Conservation (phyloP, 2,113 vertebrate genomes). For the Diphyllodes magnificus region DNA sequence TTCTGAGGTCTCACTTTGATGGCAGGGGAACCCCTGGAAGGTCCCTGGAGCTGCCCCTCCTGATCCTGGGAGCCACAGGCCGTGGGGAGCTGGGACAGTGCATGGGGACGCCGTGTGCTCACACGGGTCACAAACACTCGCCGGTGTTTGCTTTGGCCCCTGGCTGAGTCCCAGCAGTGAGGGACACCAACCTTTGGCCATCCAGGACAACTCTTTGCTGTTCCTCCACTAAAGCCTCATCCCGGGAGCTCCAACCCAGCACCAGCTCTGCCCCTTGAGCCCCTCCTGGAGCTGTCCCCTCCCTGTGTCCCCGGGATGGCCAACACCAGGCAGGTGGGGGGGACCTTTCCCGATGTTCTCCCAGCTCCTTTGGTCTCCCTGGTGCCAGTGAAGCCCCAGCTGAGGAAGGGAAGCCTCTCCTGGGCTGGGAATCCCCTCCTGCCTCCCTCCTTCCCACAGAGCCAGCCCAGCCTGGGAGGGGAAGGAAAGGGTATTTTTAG, state of each 20-base stretch:
- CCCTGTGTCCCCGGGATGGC: background rate
- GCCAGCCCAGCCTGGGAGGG: background rate
- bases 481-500: conserved; percentile 40
- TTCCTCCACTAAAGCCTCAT: background rate
- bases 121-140: background rate
- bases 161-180: accelerated
- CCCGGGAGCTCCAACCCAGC: background rate
- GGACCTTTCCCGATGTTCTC: accelerated
- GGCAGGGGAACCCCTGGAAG: background rate
- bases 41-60: background rate
- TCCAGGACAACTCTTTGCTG: background rate
- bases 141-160: background rate
- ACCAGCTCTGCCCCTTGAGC: background rate
- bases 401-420: background rate
- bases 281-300: background rate
- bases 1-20: background rate
- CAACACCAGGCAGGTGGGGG: background rate
- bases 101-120: accelerated
- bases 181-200: background rate
- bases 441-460: background rate
- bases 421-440: conserved; percentile 14
- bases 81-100: accelerated
- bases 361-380: background rate
- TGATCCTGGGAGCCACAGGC: background rate
- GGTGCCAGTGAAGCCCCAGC: background rate